Conservation (phyloP, 1,140 invertebrate genomes). For the Drosophila pectinifera region DNA sequence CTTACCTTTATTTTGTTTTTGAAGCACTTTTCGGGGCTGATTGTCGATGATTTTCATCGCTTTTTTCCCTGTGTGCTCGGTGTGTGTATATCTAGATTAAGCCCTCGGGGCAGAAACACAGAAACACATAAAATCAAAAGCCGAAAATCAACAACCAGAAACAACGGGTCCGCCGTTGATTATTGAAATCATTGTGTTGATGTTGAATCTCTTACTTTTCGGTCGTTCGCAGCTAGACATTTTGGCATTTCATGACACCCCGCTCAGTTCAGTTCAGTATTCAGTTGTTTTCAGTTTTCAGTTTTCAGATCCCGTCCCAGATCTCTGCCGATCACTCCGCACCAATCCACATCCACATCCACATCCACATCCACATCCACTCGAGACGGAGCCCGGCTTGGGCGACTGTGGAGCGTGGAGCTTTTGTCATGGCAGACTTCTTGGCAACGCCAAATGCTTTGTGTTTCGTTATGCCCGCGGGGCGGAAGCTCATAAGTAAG, state of each 20-base stretch:
- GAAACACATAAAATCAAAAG: slow-evolving; percentile 41
- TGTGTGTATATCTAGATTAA: slow-evolving; percentile 77
- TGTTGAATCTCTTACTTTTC: slow-evolving; percentile 59
- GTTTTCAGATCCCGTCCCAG: slow-evolving; percentile 30
- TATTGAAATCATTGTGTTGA: slow-evolving; percentile 80
- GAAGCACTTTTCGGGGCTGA: slow-evolving; percentile 68
- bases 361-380: slow-evolving; percentile 8
- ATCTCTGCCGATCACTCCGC: slow-evolving; percentile 24
- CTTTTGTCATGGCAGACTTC: slow-evolving; percentile 81
- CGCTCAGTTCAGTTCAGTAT: slow-evolving; percentile 65
- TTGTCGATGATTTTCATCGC: slow-evolving; percentile 61
- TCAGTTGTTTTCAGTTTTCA: slow-evolving; percentile 16
- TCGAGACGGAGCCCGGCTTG: slow-evolving; percentile 15
- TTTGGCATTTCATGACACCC: slow-evolving; percentile 77
- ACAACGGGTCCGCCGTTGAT: slow-evolving; percentile 62
- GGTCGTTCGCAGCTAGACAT: slow-evolving; percentile 76
- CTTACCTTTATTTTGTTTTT: slow-evolving; percentile 53
- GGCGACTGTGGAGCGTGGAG: slow-evolving; percentile 37
- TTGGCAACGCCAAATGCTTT: slow-evolving; percentile 81
- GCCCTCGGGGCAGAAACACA: slow-evolving; percentile 58
- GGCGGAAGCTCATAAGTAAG: slow-evolving; percentile 62
- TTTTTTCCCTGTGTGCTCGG: slow-evolving; percentile 15
- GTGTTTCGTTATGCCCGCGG: slow-evolving; percentile 55
- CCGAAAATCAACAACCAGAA: slow-evolving; percentile 44
- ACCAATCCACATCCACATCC: slow-evolving; percentile 9